phyloP scores from a whole-genome alignment of 2,113 vertebrate species.

The Odobenus rosmarus region DNA sequence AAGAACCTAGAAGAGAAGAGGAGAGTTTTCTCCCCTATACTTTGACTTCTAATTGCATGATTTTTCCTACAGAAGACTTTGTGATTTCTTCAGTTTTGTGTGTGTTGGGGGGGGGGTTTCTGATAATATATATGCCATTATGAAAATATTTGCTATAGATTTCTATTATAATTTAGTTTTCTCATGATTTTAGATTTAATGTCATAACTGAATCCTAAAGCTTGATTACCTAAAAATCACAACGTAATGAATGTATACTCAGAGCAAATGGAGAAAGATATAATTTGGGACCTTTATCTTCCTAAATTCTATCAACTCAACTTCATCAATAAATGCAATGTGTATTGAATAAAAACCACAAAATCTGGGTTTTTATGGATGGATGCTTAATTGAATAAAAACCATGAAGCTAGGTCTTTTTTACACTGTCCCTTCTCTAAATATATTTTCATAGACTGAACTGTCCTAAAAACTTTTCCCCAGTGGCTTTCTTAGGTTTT shows the following conservation, averaged over 20 bases:
- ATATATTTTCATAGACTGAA: not conserved
- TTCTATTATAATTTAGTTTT: not conserved
- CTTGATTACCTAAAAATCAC: not conserved
- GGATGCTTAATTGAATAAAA: not conserved
- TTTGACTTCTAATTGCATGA: not conserved
- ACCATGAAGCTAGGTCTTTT: not conserved
- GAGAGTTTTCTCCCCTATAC: not conserved
- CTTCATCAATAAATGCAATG: not conserved
- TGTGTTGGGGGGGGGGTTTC: not conserved
- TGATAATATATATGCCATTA: not conserved
- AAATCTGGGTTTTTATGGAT: not conserved
- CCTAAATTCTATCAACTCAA: not conserved
- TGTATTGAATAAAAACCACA: not conserved
- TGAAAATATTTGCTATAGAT: not conserved
- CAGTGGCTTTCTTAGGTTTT: not conserved
- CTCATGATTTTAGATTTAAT: not conserved
- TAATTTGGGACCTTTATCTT: not conserved
- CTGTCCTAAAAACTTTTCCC: not conserved
- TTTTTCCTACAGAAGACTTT: not conserved
- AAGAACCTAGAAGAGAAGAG: not conserved
- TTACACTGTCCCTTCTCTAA: not conserved
- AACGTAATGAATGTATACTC: not conserved
- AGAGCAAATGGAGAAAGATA: not conserved
- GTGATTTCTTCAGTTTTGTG: not conserved
- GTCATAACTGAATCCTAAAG: not conserved